Evolutionary conservation across 2,113 vertebrate species (phyloP).

Genomic region (Poeciliopsis turrubarensis): DNA sequence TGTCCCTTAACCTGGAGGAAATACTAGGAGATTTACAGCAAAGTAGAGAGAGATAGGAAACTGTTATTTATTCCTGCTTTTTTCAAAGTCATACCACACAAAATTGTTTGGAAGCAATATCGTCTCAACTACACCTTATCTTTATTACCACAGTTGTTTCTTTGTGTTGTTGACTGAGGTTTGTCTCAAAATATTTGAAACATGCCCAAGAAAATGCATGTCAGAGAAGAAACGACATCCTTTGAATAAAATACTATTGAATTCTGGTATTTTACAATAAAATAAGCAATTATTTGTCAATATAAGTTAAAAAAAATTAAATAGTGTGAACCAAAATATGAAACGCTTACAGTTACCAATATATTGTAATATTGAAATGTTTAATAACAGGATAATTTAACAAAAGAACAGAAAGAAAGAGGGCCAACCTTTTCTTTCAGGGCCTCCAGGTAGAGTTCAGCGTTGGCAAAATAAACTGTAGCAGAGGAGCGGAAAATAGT

Average conservation of each 20-base stretch:
- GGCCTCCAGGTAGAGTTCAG: constrained; percentile 88
- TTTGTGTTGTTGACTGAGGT: not conserved
- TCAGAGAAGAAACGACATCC: not conserved
- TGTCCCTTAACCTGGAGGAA: not conserved
- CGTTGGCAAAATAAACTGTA: constrained; percentile 95
- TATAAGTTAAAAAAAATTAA: not conserved
- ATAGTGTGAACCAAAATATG: not conserved
- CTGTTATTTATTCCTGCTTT: not conserved
- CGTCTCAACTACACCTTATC: not conserved
- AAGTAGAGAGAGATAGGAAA: not conserved
- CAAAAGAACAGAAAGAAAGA: not conserved
- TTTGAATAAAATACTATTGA: not conserved
- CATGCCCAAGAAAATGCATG: not conserved
- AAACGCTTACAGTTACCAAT: not conserved
- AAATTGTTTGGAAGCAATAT: too few relatives aligned
- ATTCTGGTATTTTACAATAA: not conserved
- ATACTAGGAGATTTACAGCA: not conserved
- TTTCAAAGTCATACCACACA: not conserved
- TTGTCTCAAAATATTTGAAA: not conserved
- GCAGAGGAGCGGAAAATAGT: constrained; percentile 93
- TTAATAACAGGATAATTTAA: not conserved
- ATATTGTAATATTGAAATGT: not conserved
- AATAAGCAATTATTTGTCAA: not conserved
- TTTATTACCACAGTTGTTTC: not conserved
- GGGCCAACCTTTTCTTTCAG: constrained; percentile 87